Base-by-base conservation (phyloP, 2,113 vertebrate species). In the Poeciliopsis retropinna region DNA sequence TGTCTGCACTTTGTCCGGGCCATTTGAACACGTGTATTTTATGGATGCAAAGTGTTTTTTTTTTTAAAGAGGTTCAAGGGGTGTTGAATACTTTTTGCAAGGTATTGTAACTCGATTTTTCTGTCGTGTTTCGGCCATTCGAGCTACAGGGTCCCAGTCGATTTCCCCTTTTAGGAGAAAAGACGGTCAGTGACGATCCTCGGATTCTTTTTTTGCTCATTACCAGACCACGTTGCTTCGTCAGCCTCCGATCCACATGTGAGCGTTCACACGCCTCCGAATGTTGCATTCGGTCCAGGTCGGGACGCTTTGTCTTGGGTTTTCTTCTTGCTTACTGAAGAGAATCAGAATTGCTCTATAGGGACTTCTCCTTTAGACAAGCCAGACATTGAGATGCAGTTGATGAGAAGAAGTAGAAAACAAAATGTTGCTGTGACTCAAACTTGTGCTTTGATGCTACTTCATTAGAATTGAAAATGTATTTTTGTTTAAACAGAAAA, bases 121-220 rank as follows among this genome's bases (percentile, higher is more conserved):
- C 51, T 57, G 51, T 3, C 22, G 5, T 57, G 3, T 51, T 81
- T 91, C 88, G 87, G 88, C 92, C 91, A 93, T 88, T 83, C 85
- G 85, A 92, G 92, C 90, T 94, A 94, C 94, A 94, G 93, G 94
- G 91, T 91, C 91, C 93, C 87, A 39, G 84, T 44, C 84, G 84
- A 91, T 87, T 89, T 86, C 85, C 64, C 60, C 80, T 76, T 39
- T 80, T 87, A 83, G 83, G 80, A 81, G 73, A 83, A 70, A 69
- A 82, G 68, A 1, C 62, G 69, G 72, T 73, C 57, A 67, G 72
- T 79, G 69, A 81, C 61, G 74, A 71, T 82, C 77, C 72, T 32
- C 63, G 76, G 19, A 81, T 81, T 60, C 47, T 79, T 83, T 78
- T 85, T 41, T 78, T 76, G 41, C 28, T 74, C 86, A 80, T 27